phyloP scores from a whole-genome alignment of 2,113 vertebrate genomes.

The Macroglossus sobrinus region DNA sequence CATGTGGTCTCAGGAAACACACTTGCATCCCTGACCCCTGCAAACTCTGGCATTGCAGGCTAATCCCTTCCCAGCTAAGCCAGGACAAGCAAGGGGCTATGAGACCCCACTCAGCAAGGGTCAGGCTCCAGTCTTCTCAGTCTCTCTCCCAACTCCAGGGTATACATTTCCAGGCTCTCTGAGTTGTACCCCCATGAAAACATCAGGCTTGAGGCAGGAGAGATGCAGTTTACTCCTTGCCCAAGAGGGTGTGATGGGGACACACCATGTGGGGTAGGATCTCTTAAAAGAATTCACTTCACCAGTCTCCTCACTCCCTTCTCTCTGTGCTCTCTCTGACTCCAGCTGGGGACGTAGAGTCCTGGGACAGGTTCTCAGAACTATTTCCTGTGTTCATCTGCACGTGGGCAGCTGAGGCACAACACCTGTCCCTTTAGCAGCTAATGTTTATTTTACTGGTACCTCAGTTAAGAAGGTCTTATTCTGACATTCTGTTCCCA shows the following conservation, averaged over 20 bases:
- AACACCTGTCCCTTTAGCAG: background rate
- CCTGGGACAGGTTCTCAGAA: background rate
- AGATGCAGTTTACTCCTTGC: background rate
- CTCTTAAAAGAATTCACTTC: background rate
- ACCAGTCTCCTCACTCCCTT: background rate
- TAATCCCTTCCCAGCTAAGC: background rate
- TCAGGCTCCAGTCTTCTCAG: background rate
- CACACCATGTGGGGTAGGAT: background rate
- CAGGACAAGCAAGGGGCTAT: background rate
- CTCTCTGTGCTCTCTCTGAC: background rate
- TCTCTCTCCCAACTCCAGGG: background rate
- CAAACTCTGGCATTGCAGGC: background rate
- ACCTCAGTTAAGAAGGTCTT: background rate
- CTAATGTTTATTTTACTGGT: rapidly evolving
- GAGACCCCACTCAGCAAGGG: background rate
- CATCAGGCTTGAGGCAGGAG: background rate
- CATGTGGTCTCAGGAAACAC: background rate
- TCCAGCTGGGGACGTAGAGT: background rate
- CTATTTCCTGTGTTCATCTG: background rate
- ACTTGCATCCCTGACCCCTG: background rate
- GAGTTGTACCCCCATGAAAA: background rate
- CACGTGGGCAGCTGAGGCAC: too few species aligned
- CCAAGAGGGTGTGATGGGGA: too few species aligned
- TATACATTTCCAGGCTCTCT: background rate
- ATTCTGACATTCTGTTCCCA: background rate